These are phyloP conservation scores for Tetragonisca angustula DNA, from an alignment of 2,888 invertebrate genomes.

Conservation along the genomic window DNA sequence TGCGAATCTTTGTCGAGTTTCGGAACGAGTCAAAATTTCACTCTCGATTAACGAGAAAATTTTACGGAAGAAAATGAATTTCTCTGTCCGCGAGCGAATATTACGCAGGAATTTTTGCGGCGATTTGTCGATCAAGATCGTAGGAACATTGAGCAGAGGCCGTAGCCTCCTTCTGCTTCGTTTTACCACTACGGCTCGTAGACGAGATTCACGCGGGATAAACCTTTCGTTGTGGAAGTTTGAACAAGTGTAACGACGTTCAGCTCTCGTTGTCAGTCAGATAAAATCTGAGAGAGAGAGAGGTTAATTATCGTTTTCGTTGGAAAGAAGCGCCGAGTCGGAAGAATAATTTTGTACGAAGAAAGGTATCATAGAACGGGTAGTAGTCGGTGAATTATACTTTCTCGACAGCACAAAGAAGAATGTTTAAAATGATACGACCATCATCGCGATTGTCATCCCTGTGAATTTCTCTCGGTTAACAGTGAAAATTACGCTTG, in stretches of 20 bases:
- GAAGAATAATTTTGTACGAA: slow-evolving; percentile 35
- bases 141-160: too few relatives aligned
- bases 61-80: too few relatives aligned
- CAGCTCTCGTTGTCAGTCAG: not conserved
- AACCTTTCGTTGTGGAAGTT: not conserved
- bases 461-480: not conserved
- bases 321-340: not conserved
- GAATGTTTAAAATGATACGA: not conserved
- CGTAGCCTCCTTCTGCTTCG: not conserved
- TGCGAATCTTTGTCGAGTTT: not conserved
- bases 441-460: not conserved
- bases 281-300: not conserved
- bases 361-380: slow-evolving; percentile 42
- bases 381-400: slow-evolving; percentile 59
- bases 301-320: slow-evolving; percentile 52
- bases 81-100: too few relatives aligned
- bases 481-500: not conserved
- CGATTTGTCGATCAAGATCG: not conserved
- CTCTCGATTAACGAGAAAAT: not conserved
- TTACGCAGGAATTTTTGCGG: not conserved
- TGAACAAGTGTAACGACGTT: slow-evolving; percentile 1
- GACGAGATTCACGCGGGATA: not conserved
- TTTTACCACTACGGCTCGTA: too few relatives aligned
- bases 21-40: slow-evolving; percentile 5
- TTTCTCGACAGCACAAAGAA: slow-evolving; percentile 69